Evolutionary conservation across 35 echinoderm and acorn worm species (phyloP), one percentile per base, ranked within the genome.

Genomic region (Lytechinus variegatus): DNA sequence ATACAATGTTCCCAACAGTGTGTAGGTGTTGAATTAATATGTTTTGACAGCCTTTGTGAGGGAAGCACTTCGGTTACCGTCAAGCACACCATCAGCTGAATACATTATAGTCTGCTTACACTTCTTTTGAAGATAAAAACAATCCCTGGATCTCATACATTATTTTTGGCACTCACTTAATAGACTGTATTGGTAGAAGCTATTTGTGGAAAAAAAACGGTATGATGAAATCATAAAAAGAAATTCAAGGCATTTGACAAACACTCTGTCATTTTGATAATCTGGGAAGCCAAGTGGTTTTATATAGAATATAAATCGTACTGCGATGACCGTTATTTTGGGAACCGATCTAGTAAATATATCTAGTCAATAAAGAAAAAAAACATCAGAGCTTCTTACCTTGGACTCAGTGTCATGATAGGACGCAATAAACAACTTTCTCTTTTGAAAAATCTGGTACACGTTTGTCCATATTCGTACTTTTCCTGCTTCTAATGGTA

Each of bases 21-120:
- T 79, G 66, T 79, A 79, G 66, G 66, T 79, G 66, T 16, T 79
- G 66, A 79, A 79, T 79, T 79, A 79, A 79, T 79, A 79, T 79
- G 66, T 79, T 79, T 79, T 79, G 66, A 79, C 66, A 16, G 66
- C 66, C 19, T 24, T 79, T 7, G 66, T 79, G 66, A 24, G 66
- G 66, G 66, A 79, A 79, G 66, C 66, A 16, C 66, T 79, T 24
- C 3, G 21, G 66, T n/a, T 24, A 79, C 66, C 19, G 8, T 79
- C 19, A 16, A 79, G 19, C 12, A 79, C 16, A 21, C 66, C 6
- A 19, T 79, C 8, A 79, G 6, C 21, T 16, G 66, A 79, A 79
- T 79, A 79, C 66, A 79, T 79, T 79, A 79, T 24, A 79, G 19
- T 79, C 66, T 16, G 66, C 66, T 79, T 24, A 0, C 6, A 19